A percentile compares a stretch with the other conserved stretches of the same genome.
These are phyloP conservation scores for Pluvialis apricaria DNA, from an alignment of 2,113 vertebrate genomes.

Conservation along the genomic window DNA sequence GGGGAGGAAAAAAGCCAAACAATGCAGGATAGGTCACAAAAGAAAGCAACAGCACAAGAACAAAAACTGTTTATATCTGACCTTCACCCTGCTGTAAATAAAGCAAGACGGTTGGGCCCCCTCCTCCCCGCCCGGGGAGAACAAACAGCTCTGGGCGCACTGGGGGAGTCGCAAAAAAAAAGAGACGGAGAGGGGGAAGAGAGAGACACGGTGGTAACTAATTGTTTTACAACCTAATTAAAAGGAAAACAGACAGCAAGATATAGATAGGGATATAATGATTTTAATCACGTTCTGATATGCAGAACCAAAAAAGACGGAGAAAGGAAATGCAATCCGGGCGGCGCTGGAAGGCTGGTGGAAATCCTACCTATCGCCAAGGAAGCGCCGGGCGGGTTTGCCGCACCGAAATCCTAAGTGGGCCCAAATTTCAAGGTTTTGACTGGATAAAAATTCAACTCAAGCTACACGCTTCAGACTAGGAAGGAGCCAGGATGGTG, in stretches of 20 bases:
- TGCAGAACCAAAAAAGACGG: not conserved
- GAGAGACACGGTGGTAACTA: constrained; percentile 73
- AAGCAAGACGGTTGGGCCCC: constrained; percentile 58
- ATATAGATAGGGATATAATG: constrained; percentile 70
- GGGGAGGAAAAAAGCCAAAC: constrained; percentile 71
- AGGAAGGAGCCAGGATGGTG: not conserved
- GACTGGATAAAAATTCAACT: not conserved
- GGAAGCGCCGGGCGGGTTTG: accelerated
- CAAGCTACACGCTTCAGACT: not conserved
- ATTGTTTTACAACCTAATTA: constrained; percentile 84
- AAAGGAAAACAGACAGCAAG: constrained; percentile 72
- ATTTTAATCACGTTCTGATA: constrained; percentile 62
- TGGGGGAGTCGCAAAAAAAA: constrained; percentile 51
- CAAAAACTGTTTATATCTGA: constrained; percentile 76
- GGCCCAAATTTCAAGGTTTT: not conserved
- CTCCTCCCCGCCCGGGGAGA: constrained; percentile 55
- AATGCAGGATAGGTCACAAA: constrained; percentile 77
- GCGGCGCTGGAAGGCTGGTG: not conserved
- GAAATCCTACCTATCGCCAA: not conserved
- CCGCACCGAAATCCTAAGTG: not conserved
- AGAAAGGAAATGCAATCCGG: not conserved
- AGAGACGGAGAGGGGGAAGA: not conserved
- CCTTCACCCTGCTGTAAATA: constrained; percentile 78
- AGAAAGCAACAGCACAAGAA: constrained; percentile 70
- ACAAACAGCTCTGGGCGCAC: constrained; percentile 69